Evolutionary conservation across 92 coral and sea anemone genomes (phyloP).

Genomic region (Heteractis magnifica): DNA sequence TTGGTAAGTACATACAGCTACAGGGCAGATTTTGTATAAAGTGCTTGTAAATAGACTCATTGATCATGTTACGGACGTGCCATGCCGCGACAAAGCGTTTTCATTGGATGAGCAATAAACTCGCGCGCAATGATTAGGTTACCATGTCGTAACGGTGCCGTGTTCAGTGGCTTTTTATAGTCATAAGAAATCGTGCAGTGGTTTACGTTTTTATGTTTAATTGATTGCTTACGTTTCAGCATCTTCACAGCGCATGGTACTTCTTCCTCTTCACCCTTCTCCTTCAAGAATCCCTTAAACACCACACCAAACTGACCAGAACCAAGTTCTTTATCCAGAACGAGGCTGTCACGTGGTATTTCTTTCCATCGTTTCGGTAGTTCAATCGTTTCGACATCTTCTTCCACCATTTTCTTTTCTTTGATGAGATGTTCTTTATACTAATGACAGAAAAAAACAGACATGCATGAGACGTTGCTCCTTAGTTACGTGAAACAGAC

Average conservation of each 20-base stretch:
- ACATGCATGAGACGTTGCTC: neutral
- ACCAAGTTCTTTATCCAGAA: constrained; percentile 29
- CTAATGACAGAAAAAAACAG: neutral
- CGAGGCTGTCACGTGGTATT: constrained; percentile 22
- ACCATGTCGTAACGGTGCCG: too few relatives aligned
- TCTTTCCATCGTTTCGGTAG: constrained; percentile 23
- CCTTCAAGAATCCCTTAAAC: constrained; percentile 11
- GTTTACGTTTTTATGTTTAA: neutral
- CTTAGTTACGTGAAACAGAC: neutral
- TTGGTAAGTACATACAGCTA: too few relatives aligned
- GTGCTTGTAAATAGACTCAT: too few relatives aligned
- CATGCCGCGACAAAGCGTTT: too few relatives aligned
- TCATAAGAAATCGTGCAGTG: neutral
- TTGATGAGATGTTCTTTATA: neutral
- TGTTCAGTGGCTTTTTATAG: too few relatives aligned
- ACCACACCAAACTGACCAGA: constrained; percentile 36
- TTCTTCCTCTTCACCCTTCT: neutral
- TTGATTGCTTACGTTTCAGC: constrained; percentile 31
- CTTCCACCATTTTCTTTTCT: neutral
- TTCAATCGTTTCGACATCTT: neutral
- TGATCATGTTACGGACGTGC: too few relatives aligned
- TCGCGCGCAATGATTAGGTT: too few relatives aligned
- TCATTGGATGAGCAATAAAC: too few relatives aligned
- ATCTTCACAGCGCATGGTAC: constrained; percentile 37
- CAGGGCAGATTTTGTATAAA: too few relatives aligned